These are phyloP conservation scores for Aeoliscus strigatus DNA, from an alignment of 2,797 vertebrate species.

Conservation along the genomic window DNA sequence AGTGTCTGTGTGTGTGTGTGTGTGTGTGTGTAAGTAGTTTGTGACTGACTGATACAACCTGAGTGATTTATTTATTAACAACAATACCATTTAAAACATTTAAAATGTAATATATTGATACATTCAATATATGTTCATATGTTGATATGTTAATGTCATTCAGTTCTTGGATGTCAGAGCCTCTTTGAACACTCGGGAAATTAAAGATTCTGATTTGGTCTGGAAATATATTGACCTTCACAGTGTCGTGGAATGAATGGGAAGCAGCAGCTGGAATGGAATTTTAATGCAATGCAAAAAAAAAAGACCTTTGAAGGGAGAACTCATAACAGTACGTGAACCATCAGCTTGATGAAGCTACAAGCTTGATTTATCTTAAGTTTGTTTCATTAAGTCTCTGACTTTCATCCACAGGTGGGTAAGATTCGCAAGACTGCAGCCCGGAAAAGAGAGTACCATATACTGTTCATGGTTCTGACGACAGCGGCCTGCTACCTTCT, in stretches of 20 bases:
- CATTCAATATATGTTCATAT: too few species aligned
- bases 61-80: too few species aligned
- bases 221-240: too few species aligned
- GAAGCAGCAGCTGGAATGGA: neutral
- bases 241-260: neutral
- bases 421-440: slow-evolving; percentile 78
- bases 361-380: neutral
- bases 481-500: slow-evolving; percentile 79
- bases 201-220: too few species aligned
- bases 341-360: too few species aligned
- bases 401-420: slow-evolving; percentile 67
- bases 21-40: too few species aligned
- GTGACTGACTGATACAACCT: too few species aligned
- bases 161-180: slow-evolving; percentile 5
- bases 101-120: too few species aligned
- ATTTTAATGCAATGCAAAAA: too few species aligned
- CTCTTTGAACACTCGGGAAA: neutral
- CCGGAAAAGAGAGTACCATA: slow-evolving; percentile 78
- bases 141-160: too few species aligned
- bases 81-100: too few species aligned
- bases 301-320: neutral
- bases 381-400: neutral
- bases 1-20: too few species aligned
- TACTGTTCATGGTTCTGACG: slow-evolving; percentile 82
- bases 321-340: neutral